Base-by-base conservation (phyloP, 2,797 vertebrate species). In the Tadarida brasiliensis region DNA sequence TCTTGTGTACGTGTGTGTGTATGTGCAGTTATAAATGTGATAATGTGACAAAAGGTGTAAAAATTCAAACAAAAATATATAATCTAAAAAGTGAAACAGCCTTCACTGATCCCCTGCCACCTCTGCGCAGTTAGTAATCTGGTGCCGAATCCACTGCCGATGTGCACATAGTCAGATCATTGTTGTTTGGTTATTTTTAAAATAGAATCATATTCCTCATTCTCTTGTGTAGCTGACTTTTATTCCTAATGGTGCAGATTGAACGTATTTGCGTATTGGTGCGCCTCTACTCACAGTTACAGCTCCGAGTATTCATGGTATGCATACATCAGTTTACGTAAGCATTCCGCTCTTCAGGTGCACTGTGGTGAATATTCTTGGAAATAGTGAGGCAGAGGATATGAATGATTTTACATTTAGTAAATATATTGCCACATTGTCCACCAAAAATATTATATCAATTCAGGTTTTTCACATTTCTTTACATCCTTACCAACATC, bases 181-280 rank as follows among this genome's bases (percentile, higher is more conserved):
- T 71, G 59, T 63, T 56, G 3, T 77, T 54, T 56, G 33, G 14
- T 86, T 86, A 19, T 47, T 83, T 87, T 87, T 10, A 73, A 92
- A 83, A 67, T 67, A 61, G 70, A 51, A 54, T 87, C 26, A 56
- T 94, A 92, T 57, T 82, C n/a, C 74, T 16, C 10, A 39, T 57
- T 87, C n/a, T 90, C 70, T 77, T 85, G 54, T 87, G 30, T 44
- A 82, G 73, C 47, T 93, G 81, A 57, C 51, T 70, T 83, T 94
- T 71, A 63, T 68, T 85, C 39, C 68, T 61, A 28, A 80, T 14
- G 44, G 51, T 77, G 39, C 16, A 93, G 24, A 61, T 14, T 54
- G 70, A 83, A 57, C 28, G 39, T 7, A 44, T 44, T 44, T 90
- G 63, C 65, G 28, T 51, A 61, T 91, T 73, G 19, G 19, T 80